Base-by-base conservation (phyloP, 1,140 invertebrate species). In the Wasmannia auropunctata region DNA sequence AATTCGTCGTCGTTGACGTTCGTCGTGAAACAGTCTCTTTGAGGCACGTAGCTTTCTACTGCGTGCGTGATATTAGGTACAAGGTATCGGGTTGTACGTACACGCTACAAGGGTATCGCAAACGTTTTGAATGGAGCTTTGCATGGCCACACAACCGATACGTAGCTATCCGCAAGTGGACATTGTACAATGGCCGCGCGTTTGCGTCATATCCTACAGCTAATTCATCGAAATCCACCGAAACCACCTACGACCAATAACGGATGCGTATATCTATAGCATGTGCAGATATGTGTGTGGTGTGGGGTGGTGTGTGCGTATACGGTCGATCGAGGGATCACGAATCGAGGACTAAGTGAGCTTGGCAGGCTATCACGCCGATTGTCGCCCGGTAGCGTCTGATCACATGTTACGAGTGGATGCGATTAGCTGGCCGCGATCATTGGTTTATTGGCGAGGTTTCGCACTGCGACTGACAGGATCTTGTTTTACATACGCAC, bases 151-250 rank as follows among this genome's bases (percentile, higher is more conserved):
- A 40, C 28, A 34, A 49, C 56, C 56, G 70, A 85, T 63, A 62
- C 67, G 54, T 3, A 60, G 70, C 40, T 77, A 63, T 77, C 51
- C 72, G 43, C 72, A 49, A 74, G 79, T 81, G 65, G 65, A 83
- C 67, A 72, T 58, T 83, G 79, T 46, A 51, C 60, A 28, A 72
- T 74, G 40, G 79, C 67, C 28, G 37, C 25, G 28, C 65, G 65
- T 76, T 75, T 77, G 74, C 56, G 75, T 70, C 79, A 58, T 67
- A 83, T 74, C 43, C 69, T 60, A 31, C 11, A 70, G 87, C 43
- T 88, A 83, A 88, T 87, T 88, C 86, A 88, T 87, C 76, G 56
- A 51, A 86, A 77, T 51, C 37, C 56, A 63, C 16, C 49, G 49
- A 60, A 86, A 51, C 28, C 43, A 28, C 25, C 65, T 49, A 37